Evolutionary conservation across 2,888 invertebrate genomes (phyloP).

Genomic region (Drosophila cognata): DNA sequence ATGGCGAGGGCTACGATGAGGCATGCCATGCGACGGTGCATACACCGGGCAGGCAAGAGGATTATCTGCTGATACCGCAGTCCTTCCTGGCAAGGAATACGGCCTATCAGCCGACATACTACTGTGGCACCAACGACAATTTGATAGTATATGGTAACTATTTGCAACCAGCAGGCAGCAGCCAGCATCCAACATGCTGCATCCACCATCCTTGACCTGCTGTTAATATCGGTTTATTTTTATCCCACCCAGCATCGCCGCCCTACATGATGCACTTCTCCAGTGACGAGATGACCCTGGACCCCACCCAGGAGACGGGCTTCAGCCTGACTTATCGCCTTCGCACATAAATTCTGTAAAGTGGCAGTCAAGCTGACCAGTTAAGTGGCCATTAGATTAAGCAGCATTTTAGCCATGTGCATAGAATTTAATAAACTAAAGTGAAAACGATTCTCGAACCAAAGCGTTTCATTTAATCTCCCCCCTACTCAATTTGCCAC

Average conservation of each 20-base stretch:
- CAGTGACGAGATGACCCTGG: constrained; percentile 85
- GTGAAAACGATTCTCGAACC: constrained; percentile 37
- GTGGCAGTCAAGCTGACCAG: constrained; percentile 28
- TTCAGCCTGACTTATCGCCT: constrained; percentile 80
- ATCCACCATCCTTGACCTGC: constrained; percentile 13
- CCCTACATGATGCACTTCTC: constrained; percentile 87
- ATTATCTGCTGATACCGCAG: constrained; percentile 87
- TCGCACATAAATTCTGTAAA: constrained; percentile 55
- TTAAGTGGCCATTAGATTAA: constrained; percentile 52
- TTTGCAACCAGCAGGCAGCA: not conserved
- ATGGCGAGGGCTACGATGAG: constrained; percentile 83
- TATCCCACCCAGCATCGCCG: constrained; percentile 85
- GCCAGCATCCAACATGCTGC: constrained; percentile 12
- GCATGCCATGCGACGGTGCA: constrained; percentile 86
- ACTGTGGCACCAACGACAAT: constrained; percentile 80
- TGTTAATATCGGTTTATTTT: constrained; percentile 20
- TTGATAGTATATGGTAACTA: constrained; percentile 65
- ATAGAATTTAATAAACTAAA: constrained; percentile 64
- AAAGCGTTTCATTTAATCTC: constrained; percentile 1
- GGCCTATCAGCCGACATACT: constrained; percentile 80
- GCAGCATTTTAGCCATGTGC: constrained; percentile 43
- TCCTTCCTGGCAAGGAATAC: constrained; percentile 82
- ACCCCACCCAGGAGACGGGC: constrained; percentile 76
- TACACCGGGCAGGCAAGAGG: constrained; percentile 85
- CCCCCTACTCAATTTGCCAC: constrained; percentile 6